A percentile compares a stretch with the other conserved stretches of the same genome.
Evolutionary conservation across 2,113 vertebrate genomes (phyloP).

Genomic region (Lontra canadensis): DNA sequence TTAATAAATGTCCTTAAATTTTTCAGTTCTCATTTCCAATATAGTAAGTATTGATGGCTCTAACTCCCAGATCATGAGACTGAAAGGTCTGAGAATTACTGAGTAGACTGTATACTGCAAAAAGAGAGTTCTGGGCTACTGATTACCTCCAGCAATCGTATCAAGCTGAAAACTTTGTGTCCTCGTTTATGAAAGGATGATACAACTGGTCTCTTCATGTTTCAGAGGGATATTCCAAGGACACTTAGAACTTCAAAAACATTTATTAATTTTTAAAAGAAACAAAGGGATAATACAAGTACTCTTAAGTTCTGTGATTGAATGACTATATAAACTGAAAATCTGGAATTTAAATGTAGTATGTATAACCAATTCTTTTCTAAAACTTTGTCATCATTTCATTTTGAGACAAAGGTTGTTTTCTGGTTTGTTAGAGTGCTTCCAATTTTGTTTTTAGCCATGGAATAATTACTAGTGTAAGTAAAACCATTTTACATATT

Average conservation of each 20-base stretch:
- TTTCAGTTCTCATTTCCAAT: neutral
- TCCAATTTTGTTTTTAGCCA: neutral
- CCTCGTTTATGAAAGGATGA: neutral
- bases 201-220: neutral
- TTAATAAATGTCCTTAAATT: neutral
- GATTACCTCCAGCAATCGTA: neutral
- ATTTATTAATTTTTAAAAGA: neutral
- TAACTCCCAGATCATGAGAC: neutral
- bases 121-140: neutral
- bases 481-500: conserved; percentile 51
- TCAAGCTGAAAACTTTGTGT: neutral
- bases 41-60: neutral
- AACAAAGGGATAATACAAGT: neutral
- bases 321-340: conserved; percentile 32
- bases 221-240: neutral
- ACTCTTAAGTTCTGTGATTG: neutral
- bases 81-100: neutral
- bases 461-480: conserved; percentile 47
- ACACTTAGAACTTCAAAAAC: neutral
- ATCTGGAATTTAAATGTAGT: neutral
- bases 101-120: neutral
- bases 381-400: neutral
- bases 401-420: conserved; percentile 9
- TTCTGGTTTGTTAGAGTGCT: conserved; percentile 18
- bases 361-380: neutral